Conservation (phyloP, 1,140 invertebrate species). For the Diabrotica virgifera region DNA sequence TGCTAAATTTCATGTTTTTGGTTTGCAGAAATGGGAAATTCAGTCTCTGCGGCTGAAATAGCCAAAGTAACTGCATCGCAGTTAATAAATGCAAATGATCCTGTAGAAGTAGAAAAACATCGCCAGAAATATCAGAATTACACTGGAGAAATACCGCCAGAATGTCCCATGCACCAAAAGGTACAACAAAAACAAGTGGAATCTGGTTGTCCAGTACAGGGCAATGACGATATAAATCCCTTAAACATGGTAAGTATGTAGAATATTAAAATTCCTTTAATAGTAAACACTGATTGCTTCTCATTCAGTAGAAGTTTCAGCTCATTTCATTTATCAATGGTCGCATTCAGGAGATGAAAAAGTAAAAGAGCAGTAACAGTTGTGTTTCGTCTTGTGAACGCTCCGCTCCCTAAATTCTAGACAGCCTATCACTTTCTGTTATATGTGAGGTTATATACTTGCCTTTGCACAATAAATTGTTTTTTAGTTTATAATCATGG, state of each 20-base stretch:
- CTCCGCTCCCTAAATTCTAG: too few species aligned
- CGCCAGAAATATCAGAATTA: constrained; percentile 24
- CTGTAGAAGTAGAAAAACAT: constrained; percentile 16
- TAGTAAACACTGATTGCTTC: too few species aligned
- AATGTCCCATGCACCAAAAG: constrained; percentile 74
- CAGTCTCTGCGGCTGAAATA: constrained; percentile 56
- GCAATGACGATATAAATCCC: constrained; percentile 67
- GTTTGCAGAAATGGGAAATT: constrained; percentile 57
- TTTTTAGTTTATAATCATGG: too few species aligned
- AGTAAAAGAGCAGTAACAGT: too few species aligned
- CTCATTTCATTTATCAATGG: too few species aligned
- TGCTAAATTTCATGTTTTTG: not conserved
- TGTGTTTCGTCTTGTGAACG: too few species aligned
- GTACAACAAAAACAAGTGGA: constrained; percentile 31
- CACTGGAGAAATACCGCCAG: constrained; percentile 57
- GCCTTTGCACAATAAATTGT: too few species aligned
- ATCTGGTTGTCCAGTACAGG: constrained; percentile 68
- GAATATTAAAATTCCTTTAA: not conserved
- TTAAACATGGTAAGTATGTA: constrained; percentile 71
- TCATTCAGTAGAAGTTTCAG: too few species aligned
- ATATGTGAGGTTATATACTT: too few species aligned
- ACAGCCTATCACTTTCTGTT: too few species aligned
- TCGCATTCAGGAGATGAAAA: too few species aligned
- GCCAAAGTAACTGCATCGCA: constrained; percentile 44
- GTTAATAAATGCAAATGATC: constrained; percentile 43